Evolutionary conservation across 2,797 vertebrate genomes (phyloP), one percentile per base, ranked within the genome.

Genomic region (Urosaurus nigricauda): DNA sequence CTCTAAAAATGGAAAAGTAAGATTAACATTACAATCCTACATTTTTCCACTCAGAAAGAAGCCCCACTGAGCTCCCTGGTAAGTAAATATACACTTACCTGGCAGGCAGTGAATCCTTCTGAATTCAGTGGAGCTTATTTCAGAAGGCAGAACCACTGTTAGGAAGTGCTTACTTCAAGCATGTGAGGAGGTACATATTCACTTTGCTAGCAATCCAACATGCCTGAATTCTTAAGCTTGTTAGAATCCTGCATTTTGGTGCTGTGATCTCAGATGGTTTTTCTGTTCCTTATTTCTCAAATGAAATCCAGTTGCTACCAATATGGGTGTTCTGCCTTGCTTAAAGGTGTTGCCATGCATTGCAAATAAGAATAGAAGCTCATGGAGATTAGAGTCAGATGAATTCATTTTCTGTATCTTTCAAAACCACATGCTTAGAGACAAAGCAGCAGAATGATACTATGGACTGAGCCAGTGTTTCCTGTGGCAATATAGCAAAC

Each of bases 401-500:
- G 51, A 82, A 87, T 82, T 87, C 56, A 87, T 58, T 82, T 73
- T 24, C 79, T 74, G 19, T 87, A 56, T 71, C 37, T 87, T 81
- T 74, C 17, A 29, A 74, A 74, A 71, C 47, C 78, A 87, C 51
- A 71, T 56, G 86, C 63, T 87, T 24, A 60, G 47, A 80, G 29
- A 74, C 70, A 87, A 87, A 82, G 37, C 70, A 60, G 2, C 19
- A 17, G 77, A n/a, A 53, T 37, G 58, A 47, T 79, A 47, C 13
- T 79, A n/a, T 40, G 29, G 32, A 29, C 29, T 51, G 56, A 88
- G 74, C 53, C 40, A 81, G n/a, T 58, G 73, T 65, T 77, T 78
- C 58, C 37, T 86, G 29, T 65, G 29, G 37, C 11, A n/a, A 6
- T 73, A 37, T 74, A 81, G 68, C 3, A 74, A 51, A 83, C 35